Evolutionary conservation across 2,797 vertebrate genomes (phyloP).

Genomic region (Muscicapa striata): DNA sequence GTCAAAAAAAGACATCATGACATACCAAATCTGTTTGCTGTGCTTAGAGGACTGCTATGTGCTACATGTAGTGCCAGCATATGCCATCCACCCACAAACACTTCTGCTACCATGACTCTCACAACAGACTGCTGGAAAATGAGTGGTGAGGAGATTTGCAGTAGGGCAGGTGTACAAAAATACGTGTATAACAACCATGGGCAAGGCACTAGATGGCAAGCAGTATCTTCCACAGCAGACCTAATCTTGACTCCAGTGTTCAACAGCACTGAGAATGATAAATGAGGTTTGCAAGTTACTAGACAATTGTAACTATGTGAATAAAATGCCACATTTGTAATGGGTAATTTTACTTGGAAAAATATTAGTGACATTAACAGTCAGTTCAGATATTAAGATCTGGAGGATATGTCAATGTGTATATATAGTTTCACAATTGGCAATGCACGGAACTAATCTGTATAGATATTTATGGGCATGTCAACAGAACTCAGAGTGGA

Average conservation of each 20-base stretch:
- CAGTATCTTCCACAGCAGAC: neutral
- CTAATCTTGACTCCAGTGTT: neutral
- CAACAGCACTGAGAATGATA: neutral
- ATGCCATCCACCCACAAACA: conserved; percentile 29
- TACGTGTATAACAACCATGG: neutral
- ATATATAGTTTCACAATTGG: neutral
- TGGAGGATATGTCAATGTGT: neutral
- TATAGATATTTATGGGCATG: neutral
- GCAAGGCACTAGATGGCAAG: neutral
- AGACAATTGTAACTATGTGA: neutral
- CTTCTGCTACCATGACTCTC: conserved; percentile 20
- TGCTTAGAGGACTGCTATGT: neutral
- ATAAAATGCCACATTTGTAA: neutral
- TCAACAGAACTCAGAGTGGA: neutral
- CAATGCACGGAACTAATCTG: neutral
- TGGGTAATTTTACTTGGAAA: neutral
- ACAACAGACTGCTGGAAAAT: conserved; percentile 17
- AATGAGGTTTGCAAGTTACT: neutral
- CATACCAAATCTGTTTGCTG: neutral
- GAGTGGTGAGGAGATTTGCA: neutral
- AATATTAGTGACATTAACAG: neutral
- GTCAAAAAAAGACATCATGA: conserved; percentile 24
- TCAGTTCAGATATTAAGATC: neutral
- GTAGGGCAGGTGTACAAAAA: neutral
- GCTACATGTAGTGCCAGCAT: neutral